A percentile compares a stretch with the other conserved stretches of the same genome.
Conservation (phyloP, 1,140 invertebrate genomes). For the Anastatus disparis region DNA sequence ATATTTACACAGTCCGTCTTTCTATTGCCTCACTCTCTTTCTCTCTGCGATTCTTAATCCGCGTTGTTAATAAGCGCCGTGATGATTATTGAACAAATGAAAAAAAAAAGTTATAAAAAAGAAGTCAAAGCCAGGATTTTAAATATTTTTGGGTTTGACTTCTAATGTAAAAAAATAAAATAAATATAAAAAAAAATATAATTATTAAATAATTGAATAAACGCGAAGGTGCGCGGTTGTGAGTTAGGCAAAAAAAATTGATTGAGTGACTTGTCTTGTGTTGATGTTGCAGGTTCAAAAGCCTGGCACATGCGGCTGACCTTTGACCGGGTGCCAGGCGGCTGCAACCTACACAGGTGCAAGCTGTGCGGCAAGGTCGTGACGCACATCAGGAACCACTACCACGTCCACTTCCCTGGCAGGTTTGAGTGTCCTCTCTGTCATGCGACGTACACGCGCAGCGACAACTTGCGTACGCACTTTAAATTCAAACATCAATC, state of each 20-base stretch:
- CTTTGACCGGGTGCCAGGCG: slow-evolving; percentile 87
- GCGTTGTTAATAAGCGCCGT: neutral
- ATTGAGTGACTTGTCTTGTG: slow-evolving; percentile 71
- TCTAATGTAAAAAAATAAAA: slow-evolving; percentile 1
- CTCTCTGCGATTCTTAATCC: slow-evolving; percentile 31
- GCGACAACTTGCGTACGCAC: slow-evolving; percentile 87
- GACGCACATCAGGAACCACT: slow-evolving; percentile 90
- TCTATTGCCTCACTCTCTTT: slow-evolving; percentile 40
- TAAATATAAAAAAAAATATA: slow-evolving; percentile 25
- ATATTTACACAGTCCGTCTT: slow-evolving; percentile 18
- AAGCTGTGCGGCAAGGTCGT: slow-evolving; percentile 91
- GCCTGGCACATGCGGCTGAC: slow-evolving; percentile 91
- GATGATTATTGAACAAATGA: slow-evolving; percentile 34
- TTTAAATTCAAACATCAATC: slow-evolving; percentile 91
- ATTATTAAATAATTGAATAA: neutral
- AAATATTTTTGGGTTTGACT: slow-evolving; percentile 10
- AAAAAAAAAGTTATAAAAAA: neutral
- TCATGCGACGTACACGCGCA: slow-evolving; percentile 86
- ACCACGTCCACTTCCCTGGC: slow-evolving; percentile 89
- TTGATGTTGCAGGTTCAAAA: slow-evolving; percentile 86
- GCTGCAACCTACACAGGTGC: slow-evolving; percentile 88
- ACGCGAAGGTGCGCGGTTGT: slow-evolving; percentile 38
- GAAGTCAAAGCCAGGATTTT: slow-evolving; percentile 27
- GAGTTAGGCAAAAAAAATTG: slow-evolving; percentile 57
- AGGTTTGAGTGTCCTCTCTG: slow-evolving; percentile 88